phyloP scores from a whole-genome alignment of 2,113 vertebrate species.

The Lagopus leucura region DNA sequence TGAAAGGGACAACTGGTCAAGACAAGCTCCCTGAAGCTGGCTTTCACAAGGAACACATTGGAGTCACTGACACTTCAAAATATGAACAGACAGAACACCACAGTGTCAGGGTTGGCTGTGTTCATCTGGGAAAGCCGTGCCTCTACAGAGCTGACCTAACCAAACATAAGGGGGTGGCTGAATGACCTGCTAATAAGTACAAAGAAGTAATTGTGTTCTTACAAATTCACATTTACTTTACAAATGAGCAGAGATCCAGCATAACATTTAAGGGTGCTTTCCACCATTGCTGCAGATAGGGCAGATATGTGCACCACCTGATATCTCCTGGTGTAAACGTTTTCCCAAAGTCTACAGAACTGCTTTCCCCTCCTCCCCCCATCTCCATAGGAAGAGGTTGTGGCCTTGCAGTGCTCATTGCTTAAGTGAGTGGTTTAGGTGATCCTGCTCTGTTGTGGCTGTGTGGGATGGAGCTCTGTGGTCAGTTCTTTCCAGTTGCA shows the following conservation, averaged over 20 bases:
- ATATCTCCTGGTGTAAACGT: neutral
- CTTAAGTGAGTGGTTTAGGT: neutral
- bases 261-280: neutral
- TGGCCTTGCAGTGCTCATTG: neutral
- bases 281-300: neutral
- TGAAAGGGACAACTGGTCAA: neutral
- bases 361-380: neutral
- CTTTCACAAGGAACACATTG: accelerated
- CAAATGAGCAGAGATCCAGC: neutral
- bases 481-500: neutral
- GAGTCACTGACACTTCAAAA: accelerated
- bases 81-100: neutral
- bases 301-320: accelerated
- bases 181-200: neutral
- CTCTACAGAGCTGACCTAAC: neutral
- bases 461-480: neutral
- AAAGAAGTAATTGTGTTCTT: neutral
- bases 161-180: accelerated
- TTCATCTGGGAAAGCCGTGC: neutral
- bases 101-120: neutral
- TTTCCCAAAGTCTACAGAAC: neutral
- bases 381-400: neutral
- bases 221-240: neutral
- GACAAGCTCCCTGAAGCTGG: neutral
- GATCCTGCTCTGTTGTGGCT: neutral